Conservation (phyloP, 2,113 vertebrate species). For the Sylvilagus bachmani region DNA sequence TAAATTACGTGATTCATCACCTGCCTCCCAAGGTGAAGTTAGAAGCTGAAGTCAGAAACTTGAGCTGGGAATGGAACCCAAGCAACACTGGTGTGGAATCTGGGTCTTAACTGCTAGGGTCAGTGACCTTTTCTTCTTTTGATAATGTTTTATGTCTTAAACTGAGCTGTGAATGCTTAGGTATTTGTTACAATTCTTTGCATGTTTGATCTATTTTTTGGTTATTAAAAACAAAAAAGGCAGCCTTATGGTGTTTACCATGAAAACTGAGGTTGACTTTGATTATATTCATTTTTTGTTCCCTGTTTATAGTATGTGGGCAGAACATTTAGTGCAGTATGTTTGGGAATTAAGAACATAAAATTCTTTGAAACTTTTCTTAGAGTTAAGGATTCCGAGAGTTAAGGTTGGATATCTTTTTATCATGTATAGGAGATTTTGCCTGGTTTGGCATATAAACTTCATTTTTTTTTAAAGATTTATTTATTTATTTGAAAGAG, state of each 20-base stretch:
- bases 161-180: not conserved
- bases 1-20: too few relatives aligned
- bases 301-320: conserved; percentile 20
- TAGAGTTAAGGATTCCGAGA: conserved; percentile 13
- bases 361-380: conserved; percentile 8
- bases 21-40: too few relatives aligned
- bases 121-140: too few relatives aligned
- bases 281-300: conserved; percentile 45
- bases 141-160: conserved; percentile 29
- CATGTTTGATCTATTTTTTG: not conserved
- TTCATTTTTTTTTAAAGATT: conserved; percentile 22
- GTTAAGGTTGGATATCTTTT: not conserved
- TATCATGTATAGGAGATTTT: not conserved
- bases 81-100: too few relatives aligned
- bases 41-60: too few relatives aligned
- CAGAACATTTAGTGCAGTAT: conserved; percentile 23
- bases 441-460: not conserved
- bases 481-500: too few relatives aligned
- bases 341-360: conserved; percentile 52
- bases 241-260: not conserved
- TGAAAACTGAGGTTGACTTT: not conserved
- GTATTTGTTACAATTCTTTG: not conserved
- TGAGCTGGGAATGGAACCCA: too few relatives aligned
- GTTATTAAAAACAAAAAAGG: not conserved
- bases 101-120: too few relatives aligned